Base-by-base conservation (phyloP, 2,113 vertebrate genomes). In the Clarias magur region DNA sequence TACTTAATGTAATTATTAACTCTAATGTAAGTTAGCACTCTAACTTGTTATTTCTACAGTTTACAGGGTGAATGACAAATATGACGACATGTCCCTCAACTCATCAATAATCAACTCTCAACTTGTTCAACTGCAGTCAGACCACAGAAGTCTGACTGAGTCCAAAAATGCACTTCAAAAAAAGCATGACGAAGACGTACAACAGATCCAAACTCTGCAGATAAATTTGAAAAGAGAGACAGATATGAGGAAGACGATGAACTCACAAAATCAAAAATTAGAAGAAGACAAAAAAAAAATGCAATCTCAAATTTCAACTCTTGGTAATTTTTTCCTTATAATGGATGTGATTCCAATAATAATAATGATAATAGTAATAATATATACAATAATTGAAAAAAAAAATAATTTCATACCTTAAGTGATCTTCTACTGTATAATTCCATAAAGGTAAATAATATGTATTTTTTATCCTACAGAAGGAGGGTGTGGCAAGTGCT, bases 401-500 rank as follows among this genome's bases (percentile, higher is more conserved):
- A 9, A 48, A 48, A 8, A 48, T 6, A 48, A 48, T 48, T 48
- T 48, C 48, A 6, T 68, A 30, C 11, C 65, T 68, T 15, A 30
- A 68, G 27, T n/a, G 2, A n/a, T 68, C 27, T 68, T 68, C 3
- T 8, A 34, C 30, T 34, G 30, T 34, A 73, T 1, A 42, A 42
- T 42, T 76, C 73, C 42, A 75, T 48, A 53, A 30, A 68, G 27
- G 38, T 72, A 75, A 42, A 75, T 10, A 48, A 75, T 53, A 34
- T 7, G 30, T 8, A 48, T 48, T 48, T 48, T 7, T 34, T 56
- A 82, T 89, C 84, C 13, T 78, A 87, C 90, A 95, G 94, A 84
- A 79, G 92, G 88, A 1, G 92, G 92, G 85, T 95, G 94, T 90
- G 93, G 89, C 87, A 91, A 88, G 76, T 95, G 94, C 86, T 84